phyloP scores from a whole-genome alignment of 2,113 vertebrate species.

The Epinephelus lanceolatus region DNA sequence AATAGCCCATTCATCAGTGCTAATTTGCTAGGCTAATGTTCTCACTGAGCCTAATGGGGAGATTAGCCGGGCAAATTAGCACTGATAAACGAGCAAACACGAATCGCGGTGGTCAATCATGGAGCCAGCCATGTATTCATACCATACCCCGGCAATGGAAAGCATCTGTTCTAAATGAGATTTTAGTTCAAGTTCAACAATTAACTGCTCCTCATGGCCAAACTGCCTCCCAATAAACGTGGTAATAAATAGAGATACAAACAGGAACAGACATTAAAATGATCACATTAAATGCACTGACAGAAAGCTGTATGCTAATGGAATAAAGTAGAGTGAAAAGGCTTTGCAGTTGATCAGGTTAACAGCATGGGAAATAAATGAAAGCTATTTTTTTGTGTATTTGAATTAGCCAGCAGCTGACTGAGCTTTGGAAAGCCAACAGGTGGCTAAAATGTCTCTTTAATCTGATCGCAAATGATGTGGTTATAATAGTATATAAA shows the following conservation, averaged over 20 bases:
- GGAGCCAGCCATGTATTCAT: slow-evolving; percentile 47
- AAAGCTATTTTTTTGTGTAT: neutral
- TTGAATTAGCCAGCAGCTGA: neutral
- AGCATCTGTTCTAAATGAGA: slow-evolving; percentile 65
- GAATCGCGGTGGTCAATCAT: slow-evolving; percentile 72
- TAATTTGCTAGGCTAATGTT: slow-evolving; percentile 81
- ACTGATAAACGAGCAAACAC: slow-evolving; percentile 79
- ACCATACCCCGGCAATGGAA: slow-evolving; percentile 40
- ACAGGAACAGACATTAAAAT: neutral
- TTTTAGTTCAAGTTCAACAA: slow-evolving; percentile 57
- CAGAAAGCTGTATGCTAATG: neutral
- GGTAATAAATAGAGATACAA: slow-evolving; percentile 21
- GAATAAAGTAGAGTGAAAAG: neutral
- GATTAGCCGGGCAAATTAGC: slow-evolving; percentile 78
- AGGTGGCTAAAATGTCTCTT: neutral
- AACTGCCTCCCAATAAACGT: slow-evolving; percentile 7
- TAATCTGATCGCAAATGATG: neutral
- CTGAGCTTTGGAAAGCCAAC: neutral
- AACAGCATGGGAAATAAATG: neutral
- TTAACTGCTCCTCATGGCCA: slow-evolving; percentile 14
- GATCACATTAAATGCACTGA: slow-evolving; percentile 7
- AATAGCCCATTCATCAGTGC: slow-evolving; percentile 77
- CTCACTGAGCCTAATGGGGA: slow-evolving; percentile 76
- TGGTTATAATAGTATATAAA: neutral
- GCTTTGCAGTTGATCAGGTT: neutral